Conservation (phyloP, 2,113 vertebrate genomes). For the Rhineura floridana region DNA sequence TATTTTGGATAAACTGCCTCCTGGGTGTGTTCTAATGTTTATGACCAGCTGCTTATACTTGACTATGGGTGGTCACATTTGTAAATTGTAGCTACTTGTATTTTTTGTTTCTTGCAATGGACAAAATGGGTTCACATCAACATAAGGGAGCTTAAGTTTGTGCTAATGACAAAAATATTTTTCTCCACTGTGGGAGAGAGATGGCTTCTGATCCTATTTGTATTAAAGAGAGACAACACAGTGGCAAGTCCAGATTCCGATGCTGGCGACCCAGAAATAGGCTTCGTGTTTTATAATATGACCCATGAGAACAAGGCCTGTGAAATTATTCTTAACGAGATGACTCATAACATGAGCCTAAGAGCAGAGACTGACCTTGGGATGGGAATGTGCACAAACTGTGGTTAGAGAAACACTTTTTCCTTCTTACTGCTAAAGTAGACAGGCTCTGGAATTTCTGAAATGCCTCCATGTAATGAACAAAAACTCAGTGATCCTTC, state of each 20-base stretch:
- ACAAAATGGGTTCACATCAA: not conserved
- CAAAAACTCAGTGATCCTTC: not conserved
- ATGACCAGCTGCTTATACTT: not conserved
- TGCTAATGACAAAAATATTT: not conserved
- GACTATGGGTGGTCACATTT: not conserved
- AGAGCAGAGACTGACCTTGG: constrained; percentile 1
- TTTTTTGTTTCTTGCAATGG: not conserved
- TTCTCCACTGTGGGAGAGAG: not conserved
- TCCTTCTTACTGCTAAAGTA: not conserved
- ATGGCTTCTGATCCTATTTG: not conserved
- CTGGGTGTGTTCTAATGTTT: not conserved
- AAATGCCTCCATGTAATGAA: not conserved
- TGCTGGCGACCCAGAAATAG: constrained; percentile 13
- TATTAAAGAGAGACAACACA: not conserved
- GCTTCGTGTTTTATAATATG: not conserved
- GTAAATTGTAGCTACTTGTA: not conserved
- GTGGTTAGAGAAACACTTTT: not conserved
- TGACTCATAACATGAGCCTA: constrained; percentile 23
- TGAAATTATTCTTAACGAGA: constrained; percentile 13
- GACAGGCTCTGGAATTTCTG: not conserved
- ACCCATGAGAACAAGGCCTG: constrained; percentile 4
- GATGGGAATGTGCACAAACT: constrained; percentile 16
- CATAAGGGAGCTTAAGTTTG: not conserved
- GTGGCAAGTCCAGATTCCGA: constrained; percentile 19
- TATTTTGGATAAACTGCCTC: not conserved